Percentiles rank a stretch among this genome's conserved stretches.
Conservation (phyloP, 2,113 vertebrate species). For the Bujurquina vittata region DNA sequence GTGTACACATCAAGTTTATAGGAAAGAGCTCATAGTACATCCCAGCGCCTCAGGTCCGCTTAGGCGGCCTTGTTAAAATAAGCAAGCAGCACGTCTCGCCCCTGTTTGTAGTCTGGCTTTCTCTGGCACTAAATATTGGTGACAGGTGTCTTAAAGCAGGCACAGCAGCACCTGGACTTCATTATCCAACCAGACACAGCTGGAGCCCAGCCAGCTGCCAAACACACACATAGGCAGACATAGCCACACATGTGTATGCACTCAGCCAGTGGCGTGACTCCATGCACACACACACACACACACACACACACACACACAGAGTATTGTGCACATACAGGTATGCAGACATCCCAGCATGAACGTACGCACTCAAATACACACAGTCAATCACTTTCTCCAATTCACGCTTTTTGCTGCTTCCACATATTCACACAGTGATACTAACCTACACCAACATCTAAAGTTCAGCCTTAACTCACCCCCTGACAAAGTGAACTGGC, state of each 20-base stretch:
- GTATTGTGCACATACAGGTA: slow-evolving; percentile 25
- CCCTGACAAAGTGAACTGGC: background rate
- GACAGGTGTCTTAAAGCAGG: slow-evolving; percentile 85
- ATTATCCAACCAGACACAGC: slow-evolving; percentile 83
- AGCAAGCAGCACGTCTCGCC: slow-evolving; percentile 80
- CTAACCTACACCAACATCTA: background rate
- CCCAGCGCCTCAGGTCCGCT: slow-evolving; percentile 64
- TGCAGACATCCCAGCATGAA: background rate
- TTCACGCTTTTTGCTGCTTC: background rate
- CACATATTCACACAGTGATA: background rate
- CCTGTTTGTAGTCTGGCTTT: slow-evolving; percentile 82
- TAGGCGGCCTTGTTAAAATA: slow-evolving; percentile 81
- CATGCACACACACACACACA: background rate
- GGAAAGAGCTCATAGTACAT: slow-evolving; percentile 43
- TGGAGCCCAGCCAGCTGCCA: slow-evolving; percentile 77
- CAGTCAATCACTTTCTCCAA: background rate
- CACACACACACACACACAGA: background rate
- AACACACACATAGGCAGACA: slow-evolving; percentile 67
- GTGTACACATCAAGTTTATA: slow-evolving; percentile 15
- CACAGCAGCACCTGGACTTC: slow-evolving; percentile 83
- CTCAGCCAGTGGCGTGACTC: slow-evolving; percentile 43
- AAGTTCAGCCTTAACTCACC: background rate
- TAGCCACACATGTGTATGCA: slow-evolving; percentile 50
- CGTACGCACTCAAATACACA: background rate
- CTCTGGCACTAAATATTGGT: slow-evolving; percentile 84